Percentiles rank a stretch among this genome's conserved stretches.
These are phyloP conservation scores for Nephrotoma guestfalica DNA, from an alignment of 2,888 invertebrate species.

Conservation along the genomic window DNA sequence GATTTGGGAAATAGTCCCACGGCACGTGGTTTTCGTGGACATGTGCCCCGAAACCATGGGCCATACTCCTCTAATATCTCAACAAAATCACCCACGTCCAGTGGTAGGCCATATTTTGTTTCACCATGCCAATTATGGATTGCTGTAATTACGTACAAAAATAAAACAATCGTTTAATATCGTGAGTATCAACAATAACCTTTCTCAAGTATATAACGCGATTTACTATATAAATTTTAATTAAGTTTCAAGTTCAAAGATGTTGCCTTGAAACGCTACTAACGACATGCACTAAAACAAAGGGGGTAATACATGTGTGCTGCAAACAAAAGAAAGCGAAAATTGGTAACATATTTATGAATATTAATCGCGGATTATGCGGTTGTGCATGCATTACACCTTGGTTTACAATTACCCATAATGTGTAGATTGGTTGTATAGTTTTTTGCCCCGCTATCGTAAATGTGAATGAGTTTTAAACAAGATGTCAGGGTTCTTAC, in stretches of 20 bases:
- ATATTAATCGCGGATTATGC: not conserved
- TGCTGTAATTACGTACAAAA: slow-evolving; percentile 41
- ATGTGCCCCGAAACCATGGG: slow-evolving; percentile 82
- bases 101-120: slow-evolving; percentile 58
- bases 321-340: not conserved
- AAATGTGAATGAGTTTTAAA: not conserved
- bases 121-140: slow-evolving; percentile 85
- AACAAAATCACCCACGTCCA: slow-evolving; percentile 86
- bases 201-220: not conserved
- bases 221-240: not conserved
- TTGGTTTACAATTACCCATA: not conserved
- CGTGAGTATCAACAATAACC: not conserved
- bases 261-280: not conserved
- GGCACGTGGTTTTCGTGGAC: slow-evolving; percentile 54
- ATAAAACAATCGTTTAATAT: not conserved
- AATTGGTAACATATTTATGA: not conserved
- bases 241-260: not conserved
- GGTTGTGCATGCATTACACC: not conserved
- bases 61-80: slow-evolving; percentile 82
- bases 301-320: not conserved
- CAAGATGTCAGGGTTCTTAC: not conserved
- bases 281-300: not conserved
- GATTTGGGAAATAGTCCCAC: slow-evolving; percentile 63
- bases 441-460: not conserved
- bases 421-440: not conserved